Base-by-base conservation (phyloP, 2,797 vertebrate species). In the Garrulus glandarius region DNA sequence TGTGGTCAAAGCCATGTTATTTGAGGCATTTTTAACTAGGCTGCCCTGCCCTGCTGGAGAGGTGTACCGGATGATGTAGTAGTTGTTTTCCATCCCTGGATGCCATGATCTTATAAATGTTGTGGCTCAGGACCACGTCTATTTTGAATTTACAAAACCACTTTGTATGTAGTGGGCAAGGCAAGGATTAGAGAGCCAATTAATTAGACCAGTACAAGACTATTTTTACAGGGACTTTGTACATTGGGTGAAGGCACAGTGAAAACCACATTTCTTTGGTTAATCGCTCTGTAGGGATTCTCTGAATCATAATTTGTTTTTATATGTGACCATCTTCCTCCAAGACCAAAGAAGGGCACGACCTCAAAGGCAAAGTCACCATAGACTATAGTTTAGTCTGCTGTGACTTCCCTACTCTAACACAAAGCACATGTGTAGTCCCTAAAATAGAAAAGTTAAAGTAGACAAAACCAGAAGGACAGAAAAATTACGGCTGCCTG, bases 291-390 rank as follows among this genome's bases (percentile, higher is more conserved):
- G 72, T 32, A 80, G 82, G 87, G 78, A 93, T 88, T 87, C 72
- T 96, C 72, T 95, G 93, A 96, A 71, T 96, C 93, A 97, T 64
- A 74, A 88, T 93, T 92, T 96, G 77, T 86, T 93, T 92, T 95
- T 68, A 30, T 34, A 93, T 92, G 67, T 94, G 94, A 87, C 88
- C 71, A 78, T 93, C 92, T 92, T 93, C 89, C 83, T 94, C 85
- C 89, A 93, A 68, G 56, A 80, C 93, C 82, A 87, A 93, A 81
- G 67, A 21, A 96, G 71, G 89, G 65, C 64, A 96, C 4, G 80
- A 95, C 92, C 91, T 56, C 87, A 96, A 84, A 88, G 16, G 24
- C 43, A 68, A 91, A 93, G 89, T 82, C 69, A 97, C 63, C 67
- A 70, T 6, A 88, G 67, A 72, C 61, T 65, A 74, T 43, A 95